Evolutionary conservation across 2,113 vertebrate genomes (phyloP).

Genomic region (Toxotes chatareus): DNA sequence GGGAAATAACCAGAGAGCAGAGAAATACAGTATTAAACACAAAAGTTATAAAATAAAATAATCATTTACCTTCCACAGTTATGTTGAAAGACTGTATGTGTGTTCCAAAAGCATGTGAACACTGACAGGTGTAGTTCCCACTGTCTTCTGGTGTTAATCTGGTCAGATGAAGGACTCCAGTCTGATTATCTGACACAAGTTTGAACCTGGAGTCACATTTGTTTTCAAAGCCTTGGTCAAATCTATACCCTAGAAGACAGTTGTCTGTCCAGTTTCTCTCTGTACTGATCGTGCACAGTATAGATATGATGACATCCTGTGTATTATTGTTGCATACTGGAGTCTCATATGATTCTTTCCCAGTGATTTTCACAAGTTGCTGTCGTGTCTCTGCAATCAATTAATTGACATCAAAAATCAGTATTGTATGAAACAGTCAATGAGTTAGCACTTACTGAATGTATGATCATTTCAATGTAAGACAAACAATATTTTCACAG

Average conservation of each 20-base stretch:
- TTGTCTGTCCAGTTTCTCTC: neutral
- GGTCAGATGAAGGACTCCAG: constrained; percentile 35
- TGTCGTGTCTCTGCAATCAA: neutral
- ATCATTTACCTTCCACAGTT: constrained; percentile 37
- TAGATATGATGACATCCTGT: accelerated
- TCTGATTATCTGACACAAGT: constrained; percentile 4
- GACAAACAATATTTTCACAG: too few relatives aligned
- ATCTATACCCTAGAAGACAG: neutral
- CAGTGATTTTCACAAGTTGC: neutral
- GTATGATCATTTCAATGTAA: too few relatives aligned
- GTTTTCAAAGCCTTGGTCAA: accelerated
- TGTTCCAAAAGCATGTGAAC: accelerated
- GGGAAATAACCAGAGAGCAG: neutral
- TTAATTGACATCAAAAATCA: neutral
- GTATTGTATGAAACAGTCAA: neutral
- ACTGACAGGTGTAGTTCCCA: constrained; percentile 25
- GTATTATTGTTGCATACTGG: constrained; percentile 2
- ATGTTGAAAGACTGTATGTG: neutral
- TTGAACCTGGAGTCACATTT: constrained; percentile 30
- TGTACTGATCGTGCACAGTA: neutral
- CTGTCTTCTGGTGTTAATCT: constrained; percentile 34
- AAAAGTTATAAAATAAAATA: neutral
- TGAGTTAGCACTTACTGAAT: too few relatives aligned
- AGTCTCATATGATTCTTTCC: neutral
- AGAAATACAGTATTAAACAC: neutral